Base-by-base conservation (phyloP, 2,888 invertebrate species). In the Lymantria monacha region DNA sequence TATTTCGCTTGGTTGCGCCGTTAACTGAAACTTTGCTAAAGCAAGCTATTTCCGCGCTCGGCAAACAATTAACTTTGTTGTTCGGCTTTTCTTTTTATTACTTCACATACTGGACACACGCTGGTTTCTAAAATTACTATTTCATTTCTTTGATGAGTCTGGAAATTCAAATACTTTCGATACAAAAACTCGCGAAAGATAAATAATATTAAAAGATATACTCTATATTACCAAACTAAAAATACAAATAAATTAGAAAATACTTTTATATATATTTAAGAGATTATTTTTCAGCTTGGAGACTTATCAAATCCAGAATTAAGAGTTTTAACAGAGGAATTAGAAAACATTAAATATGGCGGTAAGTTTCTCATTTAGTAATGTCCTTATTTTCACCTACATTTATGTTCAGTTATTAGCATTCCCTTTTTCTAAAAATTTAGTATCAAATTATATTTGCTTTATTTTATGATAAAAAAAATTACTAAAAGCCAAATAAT, bases 241-340 rank as follows among this genome's bases (percentile, higher is more conserved):
- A n/a, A n/a, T n/a, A n/a, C n/a, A n/a, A n/a, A n/a, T n/a, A n/a
- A n/a, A n/a, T n/a, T n/a, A 33, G 10, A 33, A 10, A 33, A 33
- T 7, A 33, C 33, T 33, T 10, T 10, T 33, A 33, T 33, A 33
- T 33, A 8, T 33, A 33, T 5, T 33, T 1, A 33, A 9, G 2
- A 22, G 22, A 33, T 33, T 33, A 10, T 33, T 69, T 94, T 94
- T 61, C 92, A 98, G 98, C 93, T 98, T 63, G 98, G 98, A 48
- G 97, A 97, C 84, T 92, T 96, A 69, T 97, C 98, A 41, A 98
- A 98, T 92, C 95, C 97, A 37, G 98, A 98, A 85, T 91, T 98
- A 61, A 93, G 98, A 77, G 94, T 97, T 89, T 93, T 98, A 77
- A 98, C 98, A 51, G 97, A 98, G 86, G 96, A 98, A 85, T 92